Percentiles rank a stretch among this genome's conserved stretches.
Evolutionary conservation across 2,888 invertebrate genomes (phyloP).

Genomic region (Papilio protenor): DNA sequence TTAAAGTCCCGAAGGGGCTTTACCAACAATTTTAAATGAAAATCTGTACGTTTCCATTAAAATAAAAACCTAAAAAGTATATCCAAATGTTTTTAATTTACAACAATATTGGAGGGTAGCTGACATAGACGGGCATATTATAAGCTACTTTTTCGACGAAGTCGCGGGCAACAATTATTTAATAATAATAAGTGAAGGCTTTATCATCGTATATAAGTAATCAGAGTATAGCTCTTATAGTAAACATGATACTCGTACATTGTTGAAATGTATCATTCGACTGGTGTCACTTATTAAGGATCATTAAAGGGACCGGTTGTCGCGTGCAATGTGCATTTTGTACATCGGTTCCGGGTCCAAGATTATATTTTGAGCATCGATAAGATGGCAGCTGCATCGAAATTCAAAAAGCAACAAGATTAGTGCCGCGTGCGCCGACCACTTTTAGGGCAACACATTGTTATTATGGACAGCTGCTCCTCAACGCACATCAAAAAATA

Average conservation of each 20-base stretch:
- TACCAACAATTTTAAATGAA: constrained; percentile 11
- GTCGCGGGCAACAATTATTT: no score
- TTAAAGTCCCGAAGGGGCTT: constrained; percentile 9
- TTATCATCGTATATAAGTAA: no score
- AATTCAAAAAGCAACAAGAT: constrained; percentile 63
- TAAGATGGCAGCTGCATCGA: constrained; percentile 60
- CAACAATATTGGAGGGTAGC: no score
- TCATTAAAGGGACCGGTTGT: constrained; percentile 41
- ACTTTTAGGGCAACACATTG: constrained; percentile 67
- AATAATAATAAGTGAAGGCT: no score
- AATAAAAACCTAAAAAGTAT: background rate
- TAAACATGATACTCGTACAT: background rate
- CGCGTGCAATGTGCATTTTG: constrained; percentile 32
- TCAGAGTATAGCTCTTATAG: background rate
- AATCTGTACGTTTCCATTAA: constrained; percentile 9
- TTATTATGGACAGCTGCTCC: constrained; percentile 75
- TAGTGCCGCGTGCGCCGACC: constrained; percentile 62
- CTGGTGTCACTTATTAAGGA: constrained; percentile 25
- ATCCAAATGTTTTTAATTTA: background rate
- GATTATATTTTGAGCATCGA: constrained; percentile 49
- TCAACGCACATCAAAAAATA: constrained; percentile 60
- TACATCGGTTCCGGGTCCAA: constrained; percentile 40
- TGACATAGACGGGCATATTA: no score
- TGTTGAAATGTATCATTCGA: constrained; percentile 46
- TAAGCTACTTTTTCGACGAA: no score